Percentiles rank a stretch among this genome's conserved stretches.
Evolutionary conservation across 2,797 vertebrate genomes (phyloP).

Genomic region (Spinus pinus): DNA sequence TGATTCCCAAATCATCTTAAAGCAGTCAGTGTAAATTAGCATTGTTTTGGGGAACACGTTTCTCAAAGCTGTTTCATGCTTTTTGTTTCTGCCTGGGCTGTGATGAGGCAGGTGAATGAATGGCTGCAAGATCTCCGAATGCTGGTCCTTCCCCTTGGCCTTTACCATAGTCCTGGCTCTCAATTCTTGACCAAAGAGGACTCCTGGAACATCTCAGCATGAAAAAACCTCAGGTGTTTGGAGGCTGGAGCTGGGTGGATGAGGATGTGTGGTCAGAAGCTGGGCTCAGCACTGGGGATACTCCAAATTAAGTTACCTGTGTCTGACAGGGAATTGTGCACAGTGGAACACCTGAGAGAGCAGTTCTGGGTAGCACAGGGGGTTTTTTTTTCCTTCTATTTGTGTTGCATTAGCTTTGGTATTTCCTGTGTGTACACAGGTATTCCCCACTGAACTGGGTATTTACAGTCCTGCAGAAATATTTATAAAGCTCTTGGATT

Average conservation of each 20-base stretch:
- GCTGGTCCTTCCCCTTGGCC: not conserved
- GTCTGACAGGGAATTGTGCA: not conserved
- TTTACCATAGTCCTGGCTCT: fast-evolving
- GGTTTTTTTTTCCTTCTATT: not conserved
- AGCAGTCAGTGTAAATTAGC: not conserved
- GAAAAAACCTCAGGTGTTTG: not conserved
- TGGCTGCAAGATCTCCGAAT: not conserved
- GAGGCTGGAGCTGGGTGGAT: not conserved
- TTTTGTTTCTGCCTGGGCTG: not conserved
- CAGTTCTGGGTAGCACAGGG: not conserved
- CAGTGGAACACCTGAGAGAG: not conserved
- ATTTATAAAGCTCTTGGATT: constrained; percentile 4
- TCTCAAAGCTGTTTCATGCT: fast-evolving
- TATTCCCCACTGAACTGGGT: not conserved
- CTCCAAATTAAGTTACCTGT: not conserved
- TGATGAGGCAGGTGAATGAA: not conserved
- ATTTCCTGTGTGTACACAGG: not conserved
- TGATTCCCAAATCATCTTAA: not conserved
- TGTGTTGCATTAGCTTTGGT: not conserved
- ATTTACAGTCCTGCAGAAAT: constrained; percentile 11
- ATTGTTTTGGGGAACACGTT: not conserved
- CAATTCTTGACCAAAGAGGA: not conserved
- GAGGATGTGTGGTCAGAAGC: not conserved
- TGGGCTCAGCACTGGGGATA: not conserved
- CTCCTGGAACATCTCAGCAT: not conserved